Base-by-base conservation (phyloP, 1,140 invertebrate genomes). In the Riptortus pedestris region DNA sequence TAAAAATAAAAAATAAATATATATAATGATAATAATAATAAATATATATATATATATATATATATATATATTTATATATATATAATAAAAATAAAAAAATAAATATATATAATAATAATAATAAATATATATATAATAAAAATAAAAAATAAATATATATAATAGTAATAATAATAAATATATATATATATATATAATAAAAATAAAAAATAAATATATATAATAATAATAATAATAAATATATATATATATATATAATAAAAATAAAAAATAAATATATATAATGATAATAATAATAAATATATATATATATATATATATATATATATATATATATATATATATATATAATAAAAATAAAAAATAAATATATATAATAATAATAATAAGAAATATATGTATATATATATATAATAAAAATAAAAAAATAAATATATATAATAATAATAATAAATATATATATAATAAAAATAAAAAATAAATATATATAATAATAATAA, bases 111-210 rank as follows among this genome's bases (percentile, higher is more conserved):
- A n/a, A n/a, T n/a, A n/a, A n/a, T n/a, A n/a, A n/a, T n/a, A n/a
- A n/a, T n/a, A n/a, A n/a, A n/a, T n/a, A n/a, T n/a, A n/a, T n/a
- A n/a, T n/a, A n/a, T n/a, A n/a, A n/a, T n/a, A n/a, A n/a, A n/a
- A n/a, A n/a, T n/a, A n/a, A n/a, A n/a, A n/a, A n/a, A n/a, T 51
- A 51, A 9, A 51, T 51, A 51, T 51, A 51, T 51, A 51, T 51
- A 51, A 51, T 51, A 51, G 7, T 9, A 9, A 51, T 51, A 51
- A 9, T 9, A 9, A 51, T 51, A 51, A 9, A 51, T 51, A 51
- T 51, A 51, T 51, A 51, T 51, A 51, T 51, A 51, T 51, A 51
- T 51, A 51, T 51, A 51, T 51, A 51, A 9, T 9, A 9, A 51
- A 9, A 20, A 9, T 7, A 7, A 38, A 7, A 38, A 7, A 38